These are phyloP conservation scores for Lissonota sp. DNA, from an alignment of 2,888 invertebrate species.

Conservation along the genomic window DNA sequence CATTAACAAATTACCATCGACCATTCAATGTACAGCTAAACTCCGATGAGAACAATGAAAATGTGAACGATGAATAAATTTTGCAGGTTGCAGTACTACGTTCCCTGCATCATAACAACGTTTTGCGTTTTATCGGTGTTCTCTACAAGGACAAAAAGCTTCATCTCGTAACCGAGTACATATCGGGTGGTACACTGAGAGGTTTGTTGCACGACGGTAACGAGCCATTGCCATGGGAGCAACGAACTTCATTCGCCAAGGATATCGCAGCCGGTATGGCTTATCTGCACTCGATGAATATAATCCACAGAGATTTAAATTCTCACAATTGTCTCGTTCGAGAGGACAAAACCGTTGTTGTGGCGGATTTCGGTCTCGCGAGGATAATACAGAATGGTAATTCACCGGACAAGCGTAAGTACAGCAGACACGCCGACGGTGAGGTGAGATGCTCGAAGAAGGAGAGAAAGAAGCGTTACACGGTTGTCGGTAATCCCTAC, in stretches of 20 bases:
- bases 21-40: too few species aligned
- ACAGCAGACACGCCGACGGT: constrained; percentile 80
- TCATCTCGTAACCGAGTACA: constrained; percentile 96
- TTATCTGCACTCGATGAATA: constrained; percentile 96
- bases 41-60: not conserved
- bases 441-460: constrained; percentile 86
- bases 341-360: constrained; percentile 96
- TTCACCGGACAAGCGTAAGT: constrained; percentile 81
- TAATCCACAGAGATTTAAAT: constrained; percentile 97
- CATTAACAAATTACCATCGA: too few species aligned
- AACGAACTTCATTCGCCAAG: constrained; percentile 93
- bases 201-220: constrained; percentile 91
- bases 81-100: constrained; percentile 94
- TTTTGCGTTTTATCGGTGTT: constrained; percentile 95
- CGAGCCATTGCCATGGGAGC: constrained; percentile 91
- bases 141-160: constrained; percentile 96
- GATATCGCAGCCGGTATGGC: constrained; percentile 97
- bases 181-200: constrained; percentile 95
- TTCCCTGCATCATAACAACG: constrained; percentile 95
- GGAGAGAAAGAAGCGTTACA: constrained; percentile 94
- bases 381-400: constrained; percentile 88
- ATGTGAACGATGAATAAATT: not conserved
- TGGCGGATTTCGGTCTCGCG: constrained; percentile 97
- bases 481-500: constrained; percentile 98
- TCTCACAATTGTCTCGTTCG: constrained; percentile 97